Conservation (phyloP, 37 sponge, comb jelly and placozoan species). For the Agelas oroides region DNA sequence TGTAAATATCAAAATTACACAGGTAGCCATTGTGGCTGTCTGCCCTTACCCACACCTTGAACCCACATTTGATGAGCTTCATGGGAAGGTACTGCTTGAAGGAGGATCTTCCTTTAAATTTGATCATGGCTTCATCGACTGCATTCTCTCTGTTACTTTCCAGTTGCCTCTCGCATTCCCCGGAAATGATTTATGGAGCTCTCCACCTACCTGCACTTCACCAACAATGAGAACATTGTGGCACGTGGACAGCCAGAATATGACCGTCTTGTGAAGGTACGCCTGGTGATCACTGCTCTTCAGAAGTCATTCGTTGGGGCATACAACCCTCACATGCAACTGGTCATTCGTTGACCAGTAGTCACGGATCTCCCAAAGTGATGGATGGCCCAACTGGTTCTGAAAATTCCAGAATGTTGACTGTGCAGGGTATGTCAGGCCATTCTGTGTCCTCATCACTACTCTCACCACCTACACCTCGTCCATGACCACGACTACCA, state of each 20-base stretch:
- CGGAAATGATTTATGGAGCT: no score
- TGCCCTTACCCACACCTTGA: conserved; percentile 40
- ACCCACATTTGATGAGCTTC: conserved; percentile 38
- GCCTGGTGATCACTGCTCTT: no score
- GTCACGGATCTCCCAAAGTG: background rate
- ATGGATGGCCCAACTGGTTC: background rate
- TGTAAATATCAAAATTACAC: conserved; percentile 28
- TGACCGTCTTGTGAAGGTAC: no score
- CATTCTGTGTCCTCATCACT: conserved; percentile 2
- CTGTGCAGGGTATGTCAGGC: background rate
- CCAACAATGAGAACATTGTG: no score
- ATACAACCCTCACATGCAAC: background rate
- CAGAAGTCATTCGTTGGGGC: no score
- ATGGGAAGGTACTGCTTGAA: conserved; percentile 43
- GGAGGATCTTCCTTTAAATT: conserved; percentile 32
- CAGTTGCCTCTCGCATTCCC: no score
- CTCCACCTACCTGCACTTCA: no score
- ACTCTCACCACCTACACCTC: background rate
- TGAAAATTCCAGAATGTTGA: background rate
- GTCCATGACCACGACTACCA: background rate
- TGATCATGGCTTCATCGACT: conserved; percentile 49
- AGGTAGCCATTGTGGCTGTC: conserved; percentile 37
- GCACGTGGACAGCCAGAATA: background rate
- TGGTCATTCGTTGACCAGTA: conserved; percentile 12
- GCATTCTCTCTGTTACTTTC: conserved; percentile 17